These are phyloP conservation scores for Acrossocheilus wenchowensis DNA, from an alignment of 2,797 vertebrate species.

Conservation along the genomic window DNA sequence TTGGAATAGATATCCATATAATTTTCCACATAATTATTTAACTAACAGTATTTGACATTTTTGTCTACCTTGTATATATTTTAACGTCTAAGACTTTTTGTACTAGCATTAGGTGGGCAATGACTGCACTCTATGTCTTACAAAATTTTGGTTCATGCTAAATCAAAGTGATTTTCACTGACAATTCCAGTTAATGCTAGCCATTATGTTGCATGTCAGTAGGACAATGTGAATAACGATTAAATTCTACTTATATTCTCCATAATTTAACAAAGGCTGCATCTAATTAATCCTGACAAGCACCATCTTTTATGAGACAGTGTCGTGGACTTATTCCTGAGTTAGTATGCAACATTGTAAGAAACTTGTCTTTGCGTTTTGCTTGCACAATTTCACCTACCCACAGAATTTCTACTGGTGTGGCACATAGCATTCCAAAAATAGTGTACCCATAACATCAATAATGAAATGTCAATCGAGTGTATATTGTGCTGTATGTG, in stretches of 20 bases:
- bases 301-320: not conserved
- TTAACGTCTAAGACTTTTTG: not conserved
- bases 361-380: not conserved
- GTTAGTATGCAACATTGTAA: not conserved
- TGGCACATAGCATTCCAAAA: not conserved
- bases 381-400: not conserved
- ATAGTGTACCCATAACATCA: not conserved
- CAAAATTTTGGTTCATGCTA: not conserved
- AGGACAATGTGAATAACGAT: not conserved
- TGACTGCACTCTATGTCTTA: not conserved
- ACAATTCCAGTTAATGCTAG: not conserved
- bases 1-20: not conserved
- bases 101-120: not conserved
- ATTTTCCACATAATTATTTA: not conserved
- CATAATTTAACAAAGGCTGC: not conserved
- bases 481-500: not conserved
- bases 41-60: not conserved
- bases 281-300: slow-evolving; percentile 11
- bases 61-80: not conserved
- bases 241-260: not conserved
- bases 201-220: no score
- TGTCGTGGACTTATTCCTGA: not conserved
- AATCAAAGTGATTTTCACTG: not conserved
- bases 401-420: not conserved
- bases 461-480: slow-evolving; percentile 1